A percentile compares a stretch with the other conserved stretches of the same genome.
These are phyloP conservation scores for Theretra japonica DNA, from an alignment of 2,888 invertebrate species.

Conservation along the genomic window DNA sequence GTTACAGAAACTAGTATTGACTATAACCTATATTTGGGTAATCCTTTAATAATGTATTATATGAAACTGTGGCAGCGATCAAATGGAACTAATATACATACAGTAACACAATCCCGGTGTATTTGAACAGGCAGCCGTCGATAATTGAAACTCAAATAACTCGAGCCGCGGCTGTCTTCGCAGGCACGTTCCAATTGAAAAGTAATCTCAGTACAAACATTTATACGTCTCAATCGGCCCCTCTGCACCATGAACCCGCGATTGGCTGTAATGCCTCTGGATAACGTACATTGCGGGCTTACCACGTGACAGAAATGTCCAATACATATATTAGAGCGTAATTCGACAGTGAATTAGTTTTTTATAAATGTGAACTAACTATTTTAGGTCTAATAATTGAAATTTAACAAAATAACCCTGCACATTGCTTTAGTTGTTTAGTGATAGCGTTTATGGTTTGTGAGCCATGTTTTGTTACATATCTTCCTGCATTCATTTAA, in stretches of 20 bases:
- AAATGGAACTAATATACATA: constrained; percentile 67
- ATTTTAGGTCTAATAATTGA: no score
- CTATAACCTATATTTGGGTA: not conserved
- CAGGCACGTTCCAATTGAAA: constrained; percentile 83
- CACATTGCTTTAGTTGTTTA: no score
- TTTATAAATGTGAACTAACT: not conserved
- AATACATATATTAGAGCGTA: not conserved
- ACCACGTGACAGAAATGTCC: not conserved
- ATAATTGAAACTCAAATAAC: constrained; percentile 83
- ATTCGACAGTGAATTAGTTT: not conserved
- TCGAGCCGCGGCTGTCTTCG: constrained; percentile 73
- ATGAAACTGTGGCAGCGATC: constrained; percentile 29
- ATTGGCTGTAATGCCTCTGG: not conserved
- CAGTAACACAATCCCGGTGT: constrained; percentile 69
- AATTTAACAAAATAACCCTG: no score
- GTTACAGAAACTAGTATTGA: no score
- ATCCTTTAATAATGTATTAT: constrained; percentile 20
- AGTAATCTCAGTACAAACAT: constrained; percentile 81
- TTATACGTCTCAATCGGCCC: constrained; percentile 77
- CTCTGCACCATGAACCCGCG: constrained; percentile 45
- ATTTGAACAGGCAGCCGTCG: constrained; percentile 71
- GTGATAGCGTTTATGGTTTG: no score
- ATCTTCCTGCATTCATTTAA: no score
- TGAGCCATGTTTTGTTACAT: no score
- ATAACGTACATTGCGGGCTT: constrained; percentile 36